These are phyloP conservation scores for Dicycla oo DNA, from an alignment of 2,888 invertebrate genomes.

Conservation along the genomic window DNA sequence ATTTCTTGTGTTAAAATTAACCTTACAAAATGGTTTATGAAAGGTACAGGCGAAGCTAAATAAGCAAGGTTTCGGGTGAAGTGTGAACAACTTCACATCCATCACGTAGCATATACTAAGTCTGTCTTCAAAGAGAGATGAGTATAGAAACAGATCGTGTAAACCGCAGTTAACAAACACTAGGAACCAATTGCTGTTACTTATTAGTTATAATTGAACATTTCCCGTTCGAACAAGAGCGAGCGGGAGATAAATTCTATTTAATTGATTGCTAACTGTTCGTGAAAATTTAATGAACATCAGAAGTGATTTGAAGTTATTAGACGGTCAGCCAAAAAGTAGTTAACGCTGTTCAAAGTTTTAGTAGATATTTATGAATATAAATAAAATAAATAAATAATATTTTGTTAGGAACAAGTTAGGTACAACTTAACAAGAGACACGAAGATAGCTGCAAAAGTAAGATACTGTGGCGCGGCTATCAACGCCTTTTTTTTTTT, in stretches of 20 bases:
- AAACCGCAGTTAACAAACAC: constrained; percentile 43
- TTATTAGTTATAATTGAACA: constrained; percentile 54
- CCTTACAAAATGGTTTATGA: background rate
- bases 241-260: constrained; percentile 43
- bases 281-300: constrained; percentile 14
- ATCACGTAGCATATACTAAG: constrained; percentile 35
- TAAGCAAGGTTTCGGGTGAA: too few species aligned
- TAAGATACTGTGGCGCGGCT: too few species aligned
- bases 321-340: too few species aligned
- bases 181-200: constrained; percentile 32
- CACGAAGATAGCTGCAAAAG: too few species aligned
- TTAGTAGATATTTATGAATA: too few species aligned
- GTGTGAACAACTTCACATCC: constrained; percentile 8
- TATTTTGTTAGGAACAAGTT: too few species aligned
- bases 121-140: constrained; percentile 27
- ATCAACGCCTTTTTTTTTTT: too few species aligned
- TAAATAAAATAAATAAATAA: too few species aligned
- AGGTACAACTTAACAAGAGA: too few species aligned
- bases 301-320: constrained; percentile 6
- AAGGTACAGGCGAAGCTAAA: too few species aligned
- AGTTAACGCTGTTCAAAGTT: too few species aligned
- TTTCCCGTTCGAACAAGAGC: constrained; percentile 47
- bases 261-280: constrained; percentile 53
- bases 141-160: constrained; percentile 33
- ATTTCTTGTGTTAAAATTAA: background rate